A percentile compares a stretch with the other conserved stretches of the same genome.
These are phyloP conservation scores for Andrena flavipes DNA, from an alignment of 2,888 invertebrate species.

Conservation along the genomic window DNA sequence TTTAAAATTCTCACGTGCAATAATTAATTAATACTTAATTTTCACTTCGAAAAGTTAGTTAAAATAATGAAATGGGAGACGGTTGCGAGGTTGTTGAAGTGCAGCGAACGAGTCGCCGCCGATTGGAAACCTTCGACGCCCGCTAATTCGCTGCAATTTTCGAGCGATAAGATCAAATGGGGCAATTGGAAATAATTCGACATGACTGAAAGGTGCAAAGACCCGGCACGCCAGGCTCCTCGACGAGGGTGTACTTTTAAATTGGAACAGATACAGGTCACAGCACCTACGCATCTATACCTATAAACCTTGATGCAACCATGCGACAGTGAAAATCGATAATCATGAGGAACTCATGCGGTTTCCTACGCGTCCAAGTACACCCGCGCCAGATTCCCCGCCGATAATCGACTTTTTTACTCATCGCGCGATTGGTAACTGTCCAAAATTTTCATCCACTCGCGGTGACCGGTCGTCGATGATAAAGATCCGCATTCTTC, in stretches of 20 bases:
- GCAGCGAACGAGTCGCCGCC: background rate
- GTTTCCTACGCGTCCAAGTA: slow-evolving; percentile 45
- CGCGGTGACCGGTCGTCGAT: background rate
- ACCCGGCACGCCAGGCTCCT: slow-evolving; percentile 17
- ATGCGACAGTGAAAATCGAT: slow-evolving; percentile 60
- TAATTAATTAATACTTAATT: no score
- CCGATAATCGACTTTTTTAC: background rate
- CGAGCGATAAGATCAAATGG: slow-evolving; percentile 6
- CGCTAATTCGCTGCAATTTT: slow-evolving; percentile 4
- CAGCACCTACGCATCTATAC: slow-evolving; percentile 52
- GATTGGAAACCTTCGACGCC: background rate
- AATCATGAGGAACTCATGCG: slow-evolving; percentile 64
- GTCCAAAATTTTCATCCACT: background rate
- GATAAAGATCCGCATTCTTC: background rate
- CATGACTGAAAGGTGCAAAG: slow-evolving; percentile 45
- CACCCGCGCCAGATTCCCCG: slow-evolving; percentile 1
- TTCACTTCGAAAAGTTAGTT: no score
- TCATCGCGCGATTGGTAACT: background rate
- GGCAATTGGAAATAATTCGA: slow-evolving; percentile 43
- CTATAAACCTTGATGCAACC: slow-evolving; percentile 58
- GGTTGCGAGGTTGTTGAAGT: background rate
- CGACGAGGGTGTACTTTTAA: slow-evolving; percentile 37
- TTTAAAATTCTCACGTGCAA: no score
- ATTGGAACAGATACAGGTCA: slow-evolving; percentile 56
- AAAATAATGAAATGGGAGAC: background rate